Percentiles rank a stretch among this genome's conserved stretches.
These are phyloP conservation scores for Xestoiulus laeticollis DNA, from an alignment of 2,888 invertebrate species.

Conservation along the genomic window DNA sequence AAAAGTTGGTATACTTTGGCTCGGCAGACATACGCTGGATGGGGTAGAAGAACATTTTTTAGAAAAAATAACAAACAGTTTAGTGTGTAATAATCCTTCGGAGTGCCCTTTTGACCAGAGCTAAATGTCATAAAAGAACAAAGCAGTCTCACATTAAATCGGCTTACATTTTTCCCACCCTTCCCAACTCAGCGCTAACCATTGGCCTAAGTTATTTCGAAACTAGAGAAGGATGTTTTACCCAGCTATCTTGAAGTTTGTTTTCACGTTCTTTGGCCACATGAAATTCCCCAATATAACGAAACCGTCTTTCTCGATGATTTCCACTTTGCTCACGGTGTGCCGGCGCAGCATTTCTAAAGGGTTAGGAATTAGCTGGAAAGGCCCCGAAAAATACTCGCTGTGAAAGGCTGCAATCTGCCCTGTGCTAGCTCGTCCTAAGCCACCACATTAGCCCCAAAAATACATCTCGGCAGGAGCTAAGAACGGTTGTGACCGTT, in stretches of 20 bases:
- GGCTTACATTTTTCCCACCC: background rate
- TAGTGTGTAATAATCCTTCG: conserved; percentile 13
- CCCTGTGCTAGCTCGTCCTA: background rate
- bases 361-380: conserved; percentile 6
- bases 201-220: background rate
- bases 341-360: background rate
- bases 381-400: conserved; percentile 9
- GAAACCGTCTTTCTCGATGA: background rate
- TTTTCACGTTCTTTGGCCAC: conserved; percentile 16
- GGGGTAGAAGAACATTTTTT: conserved; percentile 26
- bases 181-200: background rate
- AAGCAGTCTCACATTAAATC: background rate
- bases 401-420: background rate
- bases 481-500: background rate
- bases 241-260: background rate
- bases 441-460: background rate
- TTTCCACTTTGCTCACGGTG: background rate
- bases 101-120: conserved; percentile 1
- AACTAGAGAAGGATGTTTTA: background rate
- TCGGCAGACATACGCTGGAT: background rate
- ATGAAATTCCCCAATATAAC: background rate
- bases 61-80: conserved; percentile 17
- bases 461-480: background rate
- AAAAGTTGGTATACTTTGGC: background rate
- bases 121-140: conserved; percentile 24